These are phyloP conservation scores for Ptychoptera contaminata DNA, from an alignment of 2,888 invertebrate species.

Conservation along the genomic window DNA sequence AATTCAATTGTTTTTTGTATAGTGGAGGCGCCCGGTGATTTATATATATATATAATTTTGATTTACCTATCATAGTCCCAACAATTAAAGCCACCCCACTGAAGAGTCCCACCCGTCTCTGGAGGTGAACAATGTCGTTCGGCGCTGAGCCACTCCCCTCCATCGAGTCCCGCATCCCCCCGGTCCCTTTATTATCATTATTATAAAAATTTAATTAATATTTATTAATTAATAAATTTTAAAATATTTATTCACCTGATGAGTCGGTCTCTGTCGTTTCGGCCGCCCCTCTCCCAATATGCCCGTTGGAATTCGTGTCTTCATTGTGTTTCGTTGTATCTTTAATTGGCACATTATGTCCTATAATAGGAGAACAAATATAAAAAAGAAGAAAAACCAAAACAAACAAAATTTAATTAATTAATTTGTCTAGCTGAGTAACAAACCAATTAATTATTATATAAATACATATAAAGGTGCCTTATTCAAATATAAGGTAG, in stretches of 20 bases:
- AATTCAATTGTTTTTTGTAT: conserved; percentile 10
- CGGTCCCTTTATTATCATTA: conserved; percentile 21
- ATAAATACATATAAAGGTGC: no score
- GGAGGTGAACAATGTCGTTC: conserved; percentile 97
- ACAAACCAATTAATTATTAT: not conserved
- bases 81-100: conserved; percentile 99
- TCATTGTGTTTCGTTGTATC: conserved; percentile 22
- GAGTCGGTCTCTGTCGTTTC: conserved; percentile 35
- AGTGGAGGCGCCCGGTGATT: no score
- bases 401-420: conserved; percentile 3
- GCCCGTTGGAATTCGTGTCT: conserved; percentile 29
- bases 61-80: conserved; percentile 90
- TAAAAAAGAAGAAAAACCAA: conserved; percentile 5
- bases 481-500: no score
- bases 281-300: conserved; percentile 32
- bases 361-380: no score
- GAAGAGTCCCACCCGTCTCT: conserved; percentile 98
- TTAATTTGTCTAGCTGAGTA: not conserved
- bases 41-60: not conserved
- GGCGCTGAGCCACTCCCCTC: conserved; percentile 86
- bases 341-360: conserved; percentile 34
- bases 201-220: not conserved
- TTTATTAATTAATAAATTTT: not conserved
- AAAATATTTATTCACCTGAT: conserved; percentile 18
- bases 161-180: conserved; percentile 41